A percentile compares a stretch with the other conserved stretches of the same genome.
These are phyloP conservation scores for Drosophila guanche DNA, from an alignment of 1,140 invertebrate genomes.

Conservation along the genomic window DNA sequence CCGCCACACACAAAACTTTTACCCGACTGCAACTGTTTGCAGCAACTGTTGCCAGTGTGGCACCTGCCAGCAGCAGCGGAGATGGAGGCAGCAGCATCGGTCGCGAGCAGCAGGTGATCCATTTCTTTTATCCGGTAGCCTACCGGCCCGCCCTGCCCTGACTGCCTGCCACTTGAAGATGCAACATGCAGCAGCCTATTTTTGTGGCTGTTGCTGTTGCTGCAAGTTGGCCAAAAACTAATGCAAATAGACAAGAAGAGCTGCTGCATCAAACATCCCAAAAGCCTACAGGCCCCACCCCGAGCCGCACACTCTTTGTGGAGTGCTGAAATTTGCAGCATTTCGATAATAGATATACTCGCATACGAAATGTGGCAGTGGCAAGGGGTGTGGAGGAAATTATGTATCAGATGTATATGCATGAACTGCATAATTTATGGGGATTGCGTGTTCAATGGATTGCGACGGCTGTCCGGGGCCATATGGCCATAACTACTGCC, in stretches of 20 bases:
- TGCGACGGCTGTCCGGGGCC: slow-evolving; percentile 62
- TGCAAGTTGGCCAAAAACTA: slow-evolving; percentile 71
- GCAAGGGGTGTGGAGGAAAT: background rate
- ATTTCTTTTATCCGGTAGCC: slow-evolving; percentile 80
- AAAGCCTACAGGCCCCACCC: background rate
- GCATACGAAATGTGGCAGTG: slow-evolving; percentile 25
- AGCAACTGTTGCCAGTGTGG: slow-evolving; percentile 56
- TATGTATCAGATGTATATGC: slow-evolving; percentile 49
- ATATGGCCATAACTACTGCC: slow-evolving; percentile 61
- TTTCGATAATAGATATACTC: slow-evolving; percentile 75
- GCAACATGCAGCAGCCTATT: slow-evolving; percentile 53
- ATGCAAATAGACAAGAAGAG: slow-evolving; percentile 77
- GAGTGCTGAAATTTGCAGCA: slow-evolving; percentile 63
- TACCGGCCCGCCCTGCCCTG: slow-evolving; percentile 15
- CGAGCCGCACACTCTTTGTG: slow-evolving; percentile 1
- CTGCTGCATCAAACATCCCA: slow-evolving; percentile 19
- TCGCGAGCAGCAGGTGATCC: slow-evolving; percentile 75
- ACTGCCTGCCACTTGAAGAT: slow-evolving; percentile 35
- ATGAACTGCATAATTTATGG: slow-evolving; percentile 79
- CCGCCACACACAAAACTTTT: slow-evolving; percentile 61
- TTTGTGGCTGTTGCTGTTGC: slow-evolving; percentile 38
- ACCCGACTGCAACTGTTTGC: slow-evolving; percentile 31
- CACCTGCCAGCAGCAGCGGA: slow-evolving; percentile 66
- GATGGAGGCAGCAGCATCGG: slow-evolving; percentile 30
- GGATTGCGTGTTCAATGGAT: slow-evolving; percentile 79